Base-by-base conservation (phyloP, 2,797 vertebrate genomes). In the Pyrocephalus nanus region DNA sequence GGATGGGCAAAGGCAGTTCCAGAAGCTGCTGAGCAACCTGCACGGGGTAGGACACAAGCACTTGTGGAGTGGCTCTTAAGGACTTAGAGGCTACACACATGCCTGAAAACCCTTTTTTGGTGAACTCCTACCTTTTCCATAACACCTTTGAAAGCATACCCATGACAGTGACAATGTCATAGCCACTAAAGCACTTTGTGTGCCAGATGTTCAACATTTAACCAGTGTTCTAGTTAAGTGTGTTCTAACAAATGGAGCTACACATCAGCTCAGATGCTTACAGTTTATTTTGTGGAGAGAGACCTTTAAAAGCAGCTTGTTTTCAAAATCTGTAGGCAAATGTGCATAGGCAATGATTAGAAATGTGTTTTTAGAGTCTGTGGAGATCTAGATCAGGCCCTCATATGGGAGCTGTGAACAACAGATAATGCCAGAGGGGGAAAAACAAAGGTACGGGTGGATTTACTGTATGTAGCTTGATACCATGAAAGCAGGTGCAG, bases 401-500 rank as follows among this genome's bases (percentile, higher is more conserved):
- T 85, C 57, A 34, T 42, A 27, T 90, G 86, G 65, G 76, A 92
- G 45, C 32, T 81, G 32, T 38, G 85, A 96, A 67, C 70, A 75
- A 76, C 79, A 66, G 32, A 92, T 38, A 88, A 90, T 0, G 55
- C 83, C 86, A 76, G 57, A 78, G 64, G 76, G 55, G 62, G 51
- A 10, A n/a, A 81, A 86, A n/a, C 1, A 15, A 76, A 92, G 60
- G 76, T 70, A 21, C 0, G 4, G 38, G 19, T 88, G 66, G 73
- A 91, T 96, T 92, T 92, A 90, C 48, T 86, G 23, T 55, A 30
- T 42, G 74, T 32, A 73, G 66, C 13, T 38, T 82, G 82, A 73
- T 88, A 64, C 58, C 64, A 48, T 53, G 93, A 88, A 96, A 90
- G 85, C 95, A 96, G 95, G 92, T 92, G 94, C 92, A 93, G 64